Conservation (phyloP, 2,113 vertebrate genomes). For the Erythrolamprus reginae region DNA sequence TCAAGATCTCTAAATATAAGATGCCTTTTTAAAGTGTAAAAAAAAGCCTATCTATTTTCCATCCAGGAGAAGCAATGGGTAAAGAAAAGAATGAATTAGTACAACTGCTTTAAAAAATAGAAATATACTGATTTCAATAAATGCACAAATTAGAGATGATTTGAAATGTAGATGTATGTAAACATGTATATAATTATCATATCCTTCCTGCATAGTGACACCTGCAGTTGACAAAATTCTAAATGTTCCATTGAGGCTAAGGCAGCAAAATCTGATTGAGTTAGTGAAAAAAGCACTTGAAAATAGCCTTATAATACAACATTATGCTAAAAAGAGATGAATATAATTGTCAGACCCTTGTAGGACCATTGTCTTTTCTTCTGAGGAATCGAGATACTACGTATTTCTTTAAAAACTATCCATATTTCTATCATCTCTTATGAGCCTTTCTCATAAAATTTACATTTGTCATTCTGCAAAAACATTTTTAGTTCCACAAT, state of each 20-base stretch:
- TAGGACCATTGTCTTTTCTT: fast-evolving
- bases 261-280: slow-evolving; percentile 18
- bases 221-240: slow-evolving; percentile 18
- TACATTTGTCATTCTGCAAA: not conserved
- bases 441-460: not conserved
- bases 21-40: fast-evolving
- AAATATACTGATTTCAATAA: slow-evolving; percentile 55
- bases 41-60: not conserved
- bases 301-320: slow-evolving; percentile 1
- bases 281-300: slow-evolving; percentile 3
- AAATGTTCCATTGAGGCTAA: not conserved
- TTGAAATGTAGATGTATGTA: slow-evolving; percentile 63
- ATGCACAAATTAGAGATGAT: slow-evolving; percentile 50
- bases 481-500: not conserved
- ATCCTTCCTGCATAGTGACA: slow-evolving; percentile 39
- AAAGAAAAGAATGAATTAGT: slow-evolving; percentile 35
- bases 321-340: not conserved
- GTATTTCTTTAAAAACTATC: not conserved
- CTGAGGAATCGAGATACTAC: not conserved
- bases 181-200: slow-evolving; percentile 55
- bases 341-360: not conserved
- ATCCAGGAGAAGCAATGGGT: slow-evolving; percentile 38
- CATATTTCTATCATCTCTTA: not conserved
- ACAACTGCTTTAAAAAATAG: slow-evolving; percentile 42
- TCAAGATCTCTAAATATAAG: not conserved